A percentile compares a stretch with the other conserved stretches of the same genome.
Conservation (phyloP, 1,140 invertebrate species). For the Ips nitidus region DNA sequence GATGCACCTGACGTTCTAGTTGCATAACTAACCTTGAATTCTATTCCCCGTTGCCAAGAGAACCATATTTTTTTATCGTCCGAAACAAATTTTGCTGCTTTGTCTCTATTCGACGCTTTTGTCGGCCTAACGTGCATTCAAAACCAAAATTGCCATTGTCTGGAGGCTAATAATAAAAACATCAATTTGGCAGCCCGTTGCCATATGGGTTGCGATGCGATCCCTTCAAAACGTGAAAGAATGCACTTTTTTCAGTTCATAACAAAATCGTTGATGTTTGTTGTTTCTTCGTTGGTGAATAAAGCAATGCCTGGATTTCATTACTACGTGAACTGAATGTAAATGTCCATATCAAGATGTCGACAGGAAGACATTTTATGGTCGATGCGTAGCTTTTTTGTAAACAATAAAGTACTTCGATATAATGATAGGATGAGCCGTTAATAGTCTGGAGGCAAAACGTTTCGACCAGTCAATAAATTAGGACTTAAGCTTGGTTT, state of each 20-base stretch:
- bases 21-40: conserved; percentile 1
- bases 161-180: conserved; percentile 13
- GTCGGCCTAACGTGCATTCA: no score
- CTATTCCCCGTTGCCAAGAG: neutral
- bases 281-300: conserved; percentile 9
- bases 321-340: neutral
- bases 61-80: neutral
- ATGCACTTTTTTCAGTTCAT: conserved; percentile 18
- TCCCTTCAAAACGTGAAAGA: conserved; percentile 12
- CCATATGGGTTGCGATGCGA: conserved; percentile 14
- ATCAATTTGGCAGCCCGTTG: conserved; percentile 6
- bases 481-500: no score
- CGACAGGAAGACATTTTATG: neutral
- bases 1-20: conserved; percentile 10
- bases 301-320: neutral
- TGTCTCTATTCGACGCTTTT: neutral
- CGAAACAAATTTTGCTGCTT: neutral
- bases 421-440: neutral
- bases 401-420: neutral
- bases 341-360: neutral
- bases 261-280: conserved; percentile 7
- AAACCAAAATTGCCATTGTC: conserved; percentile 3
- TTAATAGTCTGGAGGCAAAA: no score
- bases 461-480: neutral
- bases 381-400: neutral